Percentiles rank a stretch among this genome's conserved stretches.
Conservation (phyloP, 2,888 invertebrate species). For the Thereva unica region DNA sequence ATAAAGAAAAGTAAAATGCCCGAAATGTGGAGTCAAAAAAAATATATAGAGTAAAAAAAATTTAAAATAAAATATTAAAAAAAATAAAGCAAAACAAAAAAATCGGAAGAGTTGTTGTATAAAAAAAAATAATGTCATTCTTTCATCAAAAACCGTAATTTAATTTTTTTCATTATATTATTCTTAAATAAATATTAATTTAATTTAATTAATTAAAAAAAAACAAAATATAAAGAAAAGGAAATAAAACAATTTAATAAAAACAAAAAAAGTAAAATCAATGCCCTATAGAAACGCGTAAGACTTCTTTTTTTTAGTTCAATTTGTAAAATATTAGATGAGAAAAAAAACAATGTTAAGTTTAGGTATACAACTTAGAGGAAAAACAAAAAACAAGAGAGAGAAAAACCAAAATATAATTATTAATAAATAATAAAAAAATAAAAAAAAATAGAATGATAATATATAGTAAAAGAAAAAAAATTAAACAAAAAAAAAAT, state of each 20-base stretch:
- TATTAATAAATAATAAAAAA: slow-evolving; percentile 11
- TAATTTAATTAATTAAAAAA: slow-evolving; percentile 6
- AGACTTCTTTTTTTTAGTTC: slow-evolving; percentile 22
- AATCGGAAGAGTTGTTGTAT: too few species aligned
- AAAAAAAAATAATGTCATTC: too few species aligned
- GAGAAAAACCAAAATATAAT: slow-evolving; percentile 27
- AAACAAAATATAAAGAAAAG: slow-evolving; percentile 3
- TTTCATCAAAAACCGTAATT: too few species aligned
- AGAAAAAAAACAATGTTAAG: slow-evolving; percentile 3
- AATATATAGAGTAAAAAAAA: neutral
- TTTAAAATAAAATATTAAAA: neutral
- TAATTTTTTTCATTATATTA: neutral
- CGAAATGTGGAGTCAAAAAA: neutral
- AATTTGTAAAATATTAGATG: slow-evolving; percentile 26
- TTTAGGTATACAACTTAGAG: slow-evolving; percentile 14
- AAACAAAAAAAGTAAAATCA: slow-evolving; percentile 1
- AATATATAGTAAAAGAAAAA: neutral
- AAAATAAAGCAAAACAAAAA: neutral
- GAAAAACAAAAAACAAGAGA: slow-evolving; percentile 26
- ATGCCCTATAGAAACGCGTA: slow-evolving; percentile 32
- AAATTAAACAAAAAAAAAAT: slow-evolving; percentile 10
- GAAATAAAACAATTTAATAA: slow-evolving; percentile 11
- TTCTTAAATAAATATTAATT: neutral
- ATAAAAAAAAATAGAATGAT: slow-evolving; percentile 1
- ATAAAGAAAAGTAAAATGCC: neutral